phyloP scores from a whole-genome alignment of 37 sponge, comb jelly and placozoan species.

The Aplysina aerophoba region DNA sequence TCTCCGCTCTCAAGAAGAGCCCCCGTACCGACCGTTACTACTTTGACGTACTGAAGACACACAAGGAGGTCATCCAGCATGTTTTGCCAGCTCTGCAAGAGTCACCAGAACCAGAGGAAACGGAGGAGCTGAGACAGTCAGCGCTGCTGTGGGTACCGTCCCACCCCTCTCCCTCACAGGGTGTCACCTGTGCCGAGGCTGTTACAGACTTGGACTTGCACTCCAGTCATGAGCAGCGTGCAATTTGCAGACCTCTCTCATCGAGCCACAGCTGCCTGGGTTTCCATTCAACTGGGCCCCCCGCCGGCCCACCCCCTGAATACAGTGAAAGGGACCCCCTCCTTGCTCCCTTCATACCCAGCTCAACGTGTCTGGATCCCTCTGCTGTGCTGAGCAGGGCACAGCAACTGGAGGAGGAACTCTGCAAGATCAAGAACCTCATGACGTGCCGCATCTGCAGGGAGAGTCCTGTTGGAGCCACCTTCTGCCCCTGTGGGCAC shows the following conservation, averaged over 20 bases:
- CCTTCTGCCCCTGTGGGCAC: slow-evolving; percentile 88
- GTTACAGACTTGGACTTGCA: not conserved
- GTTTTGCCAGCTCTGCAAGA: slow-evolving; percentile 44
- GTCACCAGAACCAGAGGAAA: not conserved
- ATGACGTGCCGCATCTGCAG: slow-evolving; percentile 81
- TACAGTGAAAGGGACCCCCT: slow-evolving; percentile 68
- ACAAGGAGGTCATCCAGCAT: slow-evolving; percentile 70
- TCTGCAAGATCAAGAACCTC: slow-evolving; percentile 59
- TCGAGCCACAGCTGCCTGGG: not conserved
- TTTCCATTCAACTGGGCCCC: not conserved
- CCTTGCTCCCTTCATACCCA: too few relatives aligned
- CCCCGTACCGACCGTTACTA: slow-evolving; percentile 66
- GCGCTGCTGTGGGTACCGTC: not conserved
- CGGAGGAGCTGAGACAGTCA: not conserved
- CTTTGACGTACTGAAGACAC: slow-evolving; percentile 78
- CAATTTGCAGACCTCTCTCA: not conserved
- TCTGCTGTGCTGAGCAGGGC: slow-evolving; percentile 46
- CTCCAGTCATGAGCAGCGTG: not conserved
- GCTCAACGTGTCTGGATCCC: not conserved
- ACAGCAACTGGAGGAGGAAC: slow-evolving; percentile 68
- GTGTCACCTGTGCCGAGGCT: not conserved
- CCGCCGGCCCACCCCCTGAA: slow-evolving; percentile 51
- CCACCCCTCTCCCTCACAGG: not conserved
- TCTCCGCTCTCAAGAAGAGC: slow-evolving; percentile 63
- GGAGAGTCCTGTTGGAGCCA: slow-evolving; percentile 73